A percentile compares a stretch with the other conserved stretches of the same genome.
phyloP scores from a whole-genome alignment of 1,140 invertebrate genomes.

The Nylanderia fulva region DNA sequence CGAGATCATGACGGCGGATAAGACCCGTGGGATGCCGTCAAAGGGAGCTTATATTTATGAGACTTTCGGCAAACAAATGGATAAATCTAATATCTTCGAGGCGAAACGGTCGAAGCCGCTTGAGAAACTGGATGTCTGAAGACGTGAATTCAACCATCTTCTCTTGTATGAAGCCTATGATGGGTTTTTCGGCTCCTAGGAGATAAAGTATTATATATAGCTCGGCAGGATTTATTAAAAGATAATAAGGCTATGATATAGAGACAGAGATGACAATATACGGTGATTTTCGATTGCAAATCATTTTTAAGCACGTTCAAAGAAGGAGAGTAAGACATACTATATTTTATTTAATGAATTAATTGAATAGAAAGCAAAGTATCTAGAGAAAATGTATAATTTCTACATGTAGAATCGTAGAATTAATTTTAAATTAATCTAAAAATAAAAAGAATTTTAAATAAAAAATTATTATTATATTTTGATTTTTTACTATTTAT shows the following conservation, averaged over 20 bases:
- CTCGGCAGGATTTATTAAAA: conserved; percentile 33
- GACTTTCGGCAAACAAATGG: conserved; percentile 86
- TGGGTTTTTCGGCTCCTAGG: conserved; percentile 34
- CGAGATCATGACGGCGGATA: conserved; percentile 82
- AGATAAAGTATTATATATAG: conserved; percentile 6
- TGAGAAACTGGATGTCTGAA: conserved; percentile 58
- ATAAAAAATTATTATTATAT: conserved; percentile 11
- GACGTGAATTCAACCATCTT: conserved; percentile 47
- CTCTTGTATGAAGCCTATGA: conserved; percentile 19
- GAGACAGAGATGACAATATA: neutral
- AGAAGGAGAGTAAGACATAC: neutral
- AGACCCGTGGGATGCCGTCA: conserved; percentile 83
- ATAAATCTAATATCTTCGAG: conserved; percentile 84
- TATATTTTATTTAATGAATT: neutral
- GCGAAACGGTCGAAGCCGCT: conserved; percentile 70
- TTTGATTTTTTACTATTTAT: neutral
- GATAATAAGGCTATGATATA: neutral
- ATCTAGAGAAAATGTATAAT: neutral
- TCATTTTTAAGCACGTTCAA: neutral
- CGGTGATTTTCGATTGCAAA: neutral
- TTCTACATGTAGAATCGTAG: neutral
- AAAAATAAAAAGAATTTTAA: neutral
- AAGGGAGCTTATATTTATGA: conserved; percentile 86
- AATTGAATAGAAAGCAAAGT: neutral
- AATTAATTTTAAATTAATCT: neutral